These are phyloP conservation scores for Panagrolaimus sp. DNA, from an alignment of 1,140 invertebrate genomes.

Conservation along the genomic window DNA sequence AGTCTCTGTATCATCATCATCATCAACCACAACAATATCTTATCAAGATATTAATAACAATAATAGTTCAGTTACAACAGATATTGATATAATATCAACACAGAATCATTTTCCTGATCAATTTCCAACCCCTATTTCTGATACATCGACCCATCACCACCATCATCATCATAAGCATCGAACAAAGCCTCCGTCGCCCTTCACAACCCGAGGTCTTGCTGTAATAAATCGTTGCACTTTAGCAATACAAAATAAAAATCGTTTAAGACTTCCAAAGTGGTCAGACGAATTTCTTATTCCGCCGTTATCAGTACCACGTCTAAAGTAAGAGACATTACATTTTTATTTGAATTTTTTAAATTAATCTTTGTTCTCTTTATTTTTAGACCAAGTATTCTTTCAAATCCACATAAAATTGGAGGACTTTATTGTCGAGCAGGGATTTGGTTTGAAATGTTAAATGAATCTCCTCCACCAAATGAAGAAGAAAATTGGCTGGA, in stretches of 20 bases:
- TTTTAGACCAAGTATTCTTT: conserved; percentile 6
- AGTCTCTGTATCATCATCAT: no score
- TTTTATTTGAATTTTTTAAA: not conserved
- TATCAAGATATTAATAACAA: no score
- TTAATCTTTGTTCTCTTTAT: not conserved
- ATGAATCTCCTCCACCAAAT: not conserved
- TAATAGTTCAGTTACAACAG: no score
- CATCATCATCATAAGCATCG: conserved; percentile 7
- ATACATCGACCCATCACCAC: not conserved
- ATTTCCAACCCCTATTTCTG: not conserved
- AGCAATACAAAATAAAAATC: conserved; percentile 1
- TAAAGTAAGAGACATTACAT: conserved; percentile 4
- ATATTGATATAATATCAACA: not conserved
- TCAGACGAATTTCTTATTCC: conserved; percentile 6
- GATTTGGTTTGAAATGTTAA: conserved; percentile 13
- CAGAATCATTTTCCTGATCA: not conserved
- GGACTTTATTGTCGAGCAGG: conserved; percentile 9
- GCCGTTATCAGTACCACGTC: not conserved
- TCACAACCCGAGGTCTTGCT: not conserved
- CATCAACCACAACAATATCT: no score
- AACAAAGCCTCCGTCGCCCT: conserved; percentile 2
- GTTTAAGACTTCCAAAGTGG: not conserved
- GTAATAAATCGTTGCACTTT: conserved; percentile 2
- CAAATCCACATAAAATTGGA: not conserved
- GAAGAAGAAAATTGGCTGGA: conserved; percentile 2